Evolutionary conservation across 2,113 vertebrate genomes (phyloP).

Genomic region (Edolisoma coerulescens): DNA sequence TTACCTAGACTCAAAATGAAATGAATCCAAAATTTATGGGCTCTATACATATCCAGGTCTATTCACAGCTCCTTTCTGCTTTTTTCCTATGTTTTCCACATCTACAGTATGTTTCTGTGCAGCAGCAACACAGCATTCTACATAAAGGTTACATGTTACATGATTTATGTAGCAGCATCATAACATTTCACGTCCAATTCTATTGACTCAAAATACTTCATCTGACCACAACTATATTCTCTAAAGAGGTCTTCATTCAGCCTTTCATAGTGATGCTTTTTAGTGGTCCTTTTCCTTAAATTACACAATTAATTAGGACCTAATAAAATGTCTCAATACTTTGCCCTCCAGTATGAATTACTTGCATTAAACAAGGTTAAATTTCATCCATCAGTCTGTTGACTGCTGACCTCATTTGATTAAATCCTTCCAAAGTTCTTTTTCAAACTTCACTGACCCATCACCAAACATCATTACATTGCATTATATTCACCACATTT

Average conservation of each 20-base stretch:
- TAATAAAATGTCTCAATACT: conserved; percentile 27
- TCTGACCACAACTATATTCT: neutral
- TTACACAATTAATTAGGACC: conserved; percentile 48
- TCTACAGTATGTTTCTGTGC: neutral
- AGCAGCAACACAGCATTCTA: neutral
- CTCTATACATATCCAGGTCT: neutral
- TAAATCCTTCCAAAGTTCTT: neutral
- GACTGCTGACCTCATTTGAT: conserved; percentile 19
- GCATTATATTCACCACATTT: neutral
- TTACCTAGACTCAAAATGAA: neutral
- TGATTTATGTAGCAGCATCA: neutral
- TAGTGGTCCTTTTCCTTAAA: conserved; percentile 12
- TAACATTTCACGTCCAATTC: neutral
- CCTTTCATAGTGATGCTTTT: neutral
- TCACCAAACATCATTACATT: neutral
- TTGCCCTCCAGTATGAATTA: conserved; percentile 6
- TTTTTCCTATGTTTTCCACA: neutral
- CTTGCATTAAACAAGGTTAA: conserved; percentile 21
- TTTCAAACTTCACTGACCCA: neutral
- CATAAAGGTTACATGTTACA: neutral
- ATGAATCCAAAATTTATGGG: neutral
- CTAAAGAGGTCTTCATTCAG: conserved; percentile 1
- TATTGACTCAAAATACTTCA: conserved; percentile 33
- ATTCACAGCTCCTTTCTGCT: neutral
- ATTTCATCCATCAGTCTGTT: conserved; percentile 46